Evolutionary conservation across 30 jellyfish, hydroid and myxozoan genomes (phyloP), one percentile per base, ranked within the genome.

Genomic region (Catostylus mosaicus): DNA sequence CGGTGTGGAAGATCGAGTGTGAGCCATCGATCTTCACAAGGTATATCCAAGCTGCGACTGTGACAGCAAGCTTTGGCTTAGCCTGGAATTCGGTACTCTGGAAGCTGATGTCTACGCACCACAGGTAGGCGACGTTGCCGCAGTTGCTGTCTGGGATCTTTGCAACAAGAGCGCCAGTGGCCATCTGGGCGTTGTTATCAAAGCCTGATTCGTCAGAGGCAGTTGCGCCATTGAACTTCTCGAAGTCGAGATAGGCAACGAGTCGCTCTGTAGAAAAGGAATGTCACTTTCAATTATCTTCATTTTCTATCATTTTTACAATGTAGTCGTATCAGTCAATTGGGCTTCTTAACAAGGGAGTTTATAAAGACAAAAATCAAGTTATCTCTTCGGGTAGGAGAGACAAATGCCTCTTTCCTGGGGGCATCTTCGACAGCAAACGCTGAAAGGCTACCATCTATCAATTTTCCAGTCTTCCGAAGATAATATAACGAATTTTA

Each of bases 11-110:
- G 81, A 93, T 88, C 4, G 96, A 81, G 75, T 87, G 97, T 11
- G 86, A 90, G 27, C 97, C 97, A 40, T 75, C 84, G 68, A 32
- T 82, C 82, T 93, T 85, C 61, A 76, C 88, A 56, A 93, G 84
- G 78, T 82, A 82, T 45, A 93, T 90, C 97, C 97, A 93, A 20
- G 99, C 97, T 12, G 99, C 96, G 9, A 93, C 84, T 23, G 97
- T 87, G 30, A 93, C 86, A 20, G 97, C 99, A 34, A 67, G 52
- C 76, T 77, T 93, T 27, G 99, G 99, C 83, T 93, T 93, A 71
- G 97, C 99, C 60, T 94, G 99, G 95, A 89, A 83, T 30, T 71
- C 87, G 70, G 86, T 73, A 74, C 93, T 62, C 33, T 57, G 81
- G 82, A 83, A 83, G 66, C 87, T 72, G 24, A 83, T 83, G 66